Conservation (phyloP, 2,113 vertebrate genomes). For the Blennius ocellaris region DNA sequence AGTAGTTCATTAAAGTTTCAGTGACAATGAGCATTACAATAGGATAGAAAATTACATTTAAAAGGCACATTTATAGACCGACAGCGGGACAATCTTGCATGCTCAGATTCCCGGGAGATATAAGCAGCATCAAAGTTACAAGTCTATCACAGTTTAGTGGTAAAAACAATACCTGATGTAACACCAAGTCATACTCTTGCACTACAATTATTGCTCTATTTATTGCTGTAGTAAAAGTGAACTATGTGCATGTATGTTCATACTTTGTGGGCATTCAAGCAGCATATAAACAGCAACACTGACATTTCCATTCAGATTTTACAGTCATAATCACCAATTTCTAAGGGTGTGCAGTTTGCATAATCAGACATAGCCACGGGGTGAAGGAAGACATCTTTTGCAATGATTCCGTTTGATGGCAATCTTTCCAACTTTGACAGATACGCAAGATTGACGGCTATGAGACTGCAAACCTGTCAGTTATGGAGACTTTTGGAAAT, state of each 20-base stretch:
- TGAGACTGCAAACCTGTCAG: not conserved
- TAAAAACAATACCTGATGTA: conserved; percentile 58
- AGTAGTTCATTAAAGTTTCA: conserved; percentile 6
- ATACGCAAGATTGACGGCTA: not conserved
- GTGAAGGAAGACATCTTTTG: not conserved
- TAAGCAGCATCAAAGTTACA: conserved; percentile 55
- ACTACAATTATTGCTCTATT: conserved; percentile 63
- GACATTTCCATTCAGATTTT: conserved; percentile 20
- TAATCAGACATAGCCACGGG: conserved; percentile 49
- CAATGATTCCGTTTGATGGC: conserved; percentile 8
- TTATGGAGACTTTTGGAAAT: too few species aligned
- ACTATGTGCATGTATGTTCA: conserved; percentile 61
- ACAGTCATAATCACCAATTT: conserved; percentile 29
- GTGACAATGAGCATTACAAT: conserved; percentile 1
- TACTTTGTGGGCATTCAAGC: conserved; percentile 41
- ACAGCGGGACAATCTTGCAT: conserved; percentile 51
- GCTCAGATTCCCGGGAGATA: conserved; percentile 41
- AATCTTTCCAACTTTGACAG: conserved; percentile 12
- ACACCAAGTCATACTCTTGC: conserved; percentile 35
- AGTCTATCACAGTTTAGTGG: conserved; percentile 67
- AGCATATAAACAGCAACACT: conserved; percentile 54
- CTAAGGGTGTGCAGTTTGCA: conserved; percentile 49
- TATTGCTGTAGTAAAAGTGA: conserved; percentile 73
- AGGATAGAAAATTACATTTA: conserved; percentile 17
- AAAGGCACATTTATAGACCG: conserved; percentile 66